Base-by-base conservation (phyloP, 2,888 invertebrate genomes). In the Phengaris alcon region DNA sequence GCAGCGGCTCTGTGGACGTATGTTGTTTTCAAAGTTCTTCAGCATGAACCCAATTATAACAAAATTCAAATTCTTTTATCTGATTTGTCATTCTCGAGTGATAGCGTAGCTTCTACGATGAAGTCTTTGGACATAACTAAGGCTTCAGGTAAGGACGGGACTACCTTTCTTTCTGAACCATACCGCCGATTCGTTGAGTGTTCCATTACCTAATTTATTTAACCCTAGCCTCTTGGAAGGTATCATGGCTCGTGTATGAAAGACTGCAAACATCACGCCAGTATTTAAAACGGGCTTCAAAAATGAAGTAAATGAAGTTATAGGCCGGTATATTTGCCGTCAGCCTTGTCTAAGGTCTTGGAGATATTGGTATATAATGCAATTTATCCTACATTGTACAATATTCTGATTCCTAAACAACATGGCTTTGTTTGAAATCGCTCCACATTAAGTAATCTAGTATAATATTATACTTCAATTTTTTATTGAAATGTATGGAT, bases 371-470 rank as follows among this genome's bases (percentile, higher is more conserved):
- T 74, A 9, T 48, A 74, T 9, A 15, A 15, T 59, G 8, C 55
- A 46, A 59, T 74, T 15, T 46, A 74, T 59, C 74, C 48, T 3
- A 15, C 46, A 57, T 46, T 74, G 13, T 48, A 57, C 9, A 59
- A 7, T 46, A 74, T 48, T n/a, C 55, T 74, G 46, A 74, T 74
- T 59, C 57, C 46, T 15, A n/a, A 74, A 7, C 73, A 74, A 15
- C 74, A 74, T 15, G 74, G 74, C 6, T 74, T 74, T 74, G 59
- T 74, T 46, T 44, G 9, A 57, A 55, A 57, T 15, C 55, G 73
- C 35, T 74, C 57, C 6, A 59, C 74, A 44, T 6, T 59, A 48
- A 59, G 57, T 15, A 74, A 74, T 10, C 48, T 74, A n/a, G 8
- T 3, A 15, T 15, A 59, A 2, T 74, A 15, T 15, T 74, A 2